These are phyloP conservation scores for Pogonophryne albipinna DNA, from an alignment of 2,797 vertebrate genomes.

Conservation along the genomic window DNA sequence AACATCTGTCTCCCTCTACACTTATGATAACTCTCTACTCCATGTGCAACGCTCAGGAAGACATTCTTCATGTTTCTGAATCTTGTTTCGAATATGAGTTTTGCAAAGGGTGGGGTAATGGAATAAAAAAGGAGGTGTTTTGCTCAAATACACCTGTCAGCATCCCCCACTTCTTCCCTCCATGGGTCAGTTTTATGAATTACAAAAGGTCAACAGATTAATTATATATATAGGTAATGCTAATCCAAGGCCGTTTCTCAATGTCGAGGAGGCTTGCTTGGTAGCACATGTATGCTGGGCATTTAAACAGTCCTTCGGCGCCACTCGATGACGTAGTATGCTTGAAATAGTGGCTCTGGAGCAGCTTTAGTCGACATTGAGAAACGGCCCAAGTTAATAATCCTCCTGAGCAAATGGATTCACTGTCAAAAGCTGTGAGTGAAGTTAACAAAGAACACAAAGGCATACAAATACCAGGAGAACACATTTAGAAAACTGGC, in stretches of 20 bases:
- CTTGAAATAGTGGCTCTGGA: too few species aligned
- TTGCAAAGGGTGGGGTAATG: slow-evolving; percentile 3
- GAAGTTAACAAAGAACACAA: neutral
- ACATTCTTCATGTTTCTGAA: slow-evolving; percentile 25
- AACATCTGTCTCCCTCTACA: slow-evolving; percentile 78
- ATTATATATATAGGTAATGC: neutral
- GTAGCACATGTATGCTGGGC: too few species aligned
- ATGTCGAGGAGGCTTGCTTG: too few species aligned
- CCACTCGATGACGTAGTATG: too few species aligned
- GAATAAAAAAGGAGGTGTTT: neutral
- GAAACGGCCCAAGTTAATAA: neutral
- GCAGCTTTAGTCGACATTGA: too few species aligned
- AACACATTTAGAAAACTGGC: neutral
- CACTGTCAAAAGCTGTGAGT: neutral
- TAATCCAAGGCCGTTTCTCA: neutral
- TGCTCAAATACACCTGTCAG: neutral
- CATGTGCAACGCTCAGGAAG: slow-evolving; percentile 35
- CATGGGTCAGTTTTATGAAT: neutral
- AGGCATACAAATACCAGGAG: neutral
- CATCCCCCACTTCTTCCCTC: neutral
- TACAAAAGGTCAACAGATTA: neutral
- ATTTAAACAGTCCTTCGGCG: too few species aligned
- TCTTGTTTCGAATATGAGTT: slow-evolving; percentile 11
- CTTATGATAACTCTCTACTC: slow-evolving; percentile 51
- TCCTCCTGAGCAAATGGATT: neutral